These are phyloP conservation scores for Diabrotica balteata DNA, from an alignment of 2,888 invertebrate species.

Conservation along the genomic window DNA sequence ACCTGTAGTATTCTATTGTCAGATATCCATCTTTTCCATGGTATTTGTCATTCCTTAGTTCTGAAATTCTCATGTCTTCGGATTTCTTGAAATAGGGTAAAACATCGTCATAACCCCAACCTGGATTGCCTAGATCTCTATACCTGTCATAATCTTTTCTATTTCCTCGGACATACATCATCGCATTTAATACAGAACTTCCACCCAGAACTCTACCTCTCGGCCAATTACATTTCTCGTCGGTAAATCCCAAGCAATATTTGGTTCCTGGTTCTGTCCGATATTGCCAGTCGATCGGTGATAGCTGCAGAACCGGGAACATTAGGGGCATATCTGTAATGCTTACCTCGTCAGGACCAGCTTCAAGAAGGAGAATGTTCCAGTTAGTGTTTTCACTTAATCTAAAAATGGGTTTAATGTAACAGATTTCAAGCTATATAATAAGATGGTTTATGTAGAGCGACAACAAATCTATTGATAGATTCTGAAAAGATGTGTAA, in stretches of 20 bases:
- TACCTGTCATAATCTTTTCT: slow-evolving; percentile 84
- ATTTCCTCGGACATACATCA: slow-evolving; percentile 89
- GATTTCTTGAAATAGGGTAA: slow-evolving; percentile 81
- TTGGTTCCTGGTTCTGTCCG: slow-evolving; percentile 72
- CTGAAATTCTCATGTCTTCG: slow-evolving; percentile 77
- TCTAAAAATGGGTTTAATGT: slow-evolving; percentile 52
- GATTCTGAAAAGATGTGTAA: too few relatives aligned
- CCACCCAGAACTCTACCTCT: slow-evolving; percentile 83
- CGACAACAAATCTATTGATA: too few relatives aligned
- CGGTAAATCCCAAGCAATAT: slow-evolving; percentile 74
- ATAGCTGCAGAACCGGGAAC: slow-evolving; percentile 75
- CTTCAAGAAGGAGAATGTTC: slow-evolving; percentile 78
- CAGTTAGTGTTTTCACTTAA: slow-evolving; percentile 77
- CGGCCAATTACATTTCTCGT: slow-evolving; percentile 75
- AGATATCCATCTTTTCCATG: slow-evolving; percentile 78
- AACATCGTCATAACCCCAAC: slow-evolving; percentile 81
- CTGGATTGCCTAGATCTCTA: slow-evolving; percentile 75
- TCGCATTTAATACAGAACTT: slow-evolving; percentile 85
- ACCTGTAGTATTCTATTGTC: slow-evolving; percentile 74
- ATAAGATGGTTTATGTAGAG: too few relatives aligned
- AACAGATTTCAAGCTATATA: too few relatives aligned
- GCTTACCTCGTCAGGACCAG: slow-evolving; percentile 66
- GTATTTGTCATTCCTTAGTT: slow-evolving; percentile 66
- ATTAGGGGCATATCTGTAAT: slow-evolving; percentile 76
- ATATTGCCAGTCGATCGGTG: slow-evolving; percentile 83